A percentile compares a stretch with the other conserved stretches of the same genome.
Conservation (phyloP, 2,888 invertebrate species). For the Orthosia gracilis region DNA sequence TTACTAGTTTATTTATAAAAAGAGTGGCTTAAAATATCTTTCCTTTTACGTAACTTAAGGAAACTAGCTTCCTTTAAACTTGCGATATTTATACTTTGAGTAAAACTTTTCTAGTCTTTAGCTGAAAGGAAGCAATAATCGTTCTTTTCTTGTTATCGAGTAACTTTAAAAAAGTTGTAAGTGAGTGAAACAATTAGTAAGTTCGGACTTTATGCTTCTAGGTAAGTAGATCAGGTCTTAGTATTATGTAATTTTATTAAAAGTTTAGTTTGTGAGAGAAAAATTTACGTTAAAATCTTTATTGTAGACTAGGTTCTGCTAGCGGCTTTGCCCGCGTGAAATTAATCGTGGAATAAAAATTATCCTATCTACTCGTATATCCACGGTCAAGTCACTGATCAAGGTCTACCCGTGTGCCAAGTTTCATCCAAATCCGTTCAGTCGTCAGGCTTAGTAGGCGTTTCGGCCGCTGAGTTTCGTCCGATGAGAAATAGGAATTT, state of each 20-base stretch:
- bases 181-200: slow-evolving; percentile 54
- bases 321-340: background rate
- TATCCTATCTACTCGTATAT: too few species aligned
- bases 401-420: too few species aligned
- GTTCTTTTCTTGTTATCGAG: slow-evolving; percentile 39
- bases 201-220: slow-evolving; percentile 35
- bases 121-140: slow-evolving; percentile 47
- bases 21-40: too few species aligned
- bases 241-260: slow-evolving; percentile 16
- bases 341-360: too few species aligned
- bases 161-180: slow-evolving; percentile 53
- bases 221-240: slow-evolving; percentile 13
- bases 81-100: slow-evolving; percentile 15
- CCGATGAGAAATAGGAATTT: too few species aligned
- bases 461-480: too few species aligned
- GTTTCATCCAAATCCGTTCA: too few species aligned
- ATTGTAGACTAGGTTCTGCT: background rate
- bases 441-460: too few species aligned
- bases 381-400: too few species aligned
- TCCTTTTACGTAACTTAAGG: background rate
- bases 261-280: background rate
- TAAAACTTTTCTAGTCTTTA: slow-evolving; percentile 27
- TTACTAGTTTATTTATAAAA: too few species aligned
- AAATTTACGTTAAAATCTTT: background rate
- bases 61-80: slow-evolving; percentile 17